phyloP scores from a whole-genome alignment of 2,113 vertebrate species.

The Vulpes lagopus region DNA sequence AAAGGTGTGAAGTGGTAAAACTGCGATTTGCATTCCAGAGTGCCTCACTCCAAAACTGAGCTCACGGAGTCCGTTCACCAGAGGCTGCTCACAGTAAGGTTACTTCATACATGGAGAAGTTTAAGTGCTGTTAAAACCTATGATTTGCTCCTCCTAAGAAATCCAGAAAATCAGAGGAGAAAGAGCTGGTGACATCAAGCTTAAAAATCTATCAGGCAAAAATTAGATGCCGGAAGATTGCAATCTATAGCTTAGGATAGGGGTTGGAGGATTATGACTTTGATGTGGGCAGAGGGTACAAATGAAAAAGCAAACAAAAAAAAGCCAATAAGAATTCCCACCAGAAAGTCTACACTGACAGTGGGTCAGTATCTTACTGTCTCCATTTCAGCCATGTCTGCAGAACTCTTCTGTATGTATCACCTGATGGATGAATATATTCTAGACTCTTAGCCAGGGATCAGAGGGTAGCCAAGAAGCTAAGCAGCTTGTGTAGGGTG shows the following conservation, averaged over 20 bases:
- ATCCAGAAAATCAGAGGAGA: neutral
- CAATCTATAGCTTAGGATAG: neutral
- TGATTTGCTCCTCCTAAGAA: neutral
- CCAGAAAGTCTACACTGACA: neutral
- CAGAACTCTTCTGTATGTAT: neutral
- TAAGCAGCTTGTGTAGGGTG: neutral
- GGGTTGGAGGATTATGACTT: neutral
- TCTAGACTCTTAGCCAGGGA: neutral
- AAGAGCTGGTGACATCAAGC: neutral
- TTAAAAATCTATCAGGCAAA: neutral
- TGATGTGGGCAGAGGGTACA: neutral
- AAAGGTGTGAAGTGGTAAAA: neutral
- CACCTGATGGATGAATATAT: neutral
- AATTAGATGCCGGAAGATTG: neutral
- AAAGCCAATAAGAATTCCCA: neutral
- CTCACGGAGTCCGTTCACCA: neutral
- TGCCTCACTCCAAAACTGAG: neutral
- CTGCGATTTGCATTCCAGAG: neutral
- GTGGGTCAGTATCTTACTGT: neutral
- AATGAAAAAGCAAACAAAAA: neutral
- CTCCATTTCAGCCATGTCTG: neutral
- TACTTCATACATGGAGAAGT: neutral
- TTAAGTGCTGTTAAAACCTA: neutral
- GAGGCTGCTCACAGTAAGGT: fast-evolving
- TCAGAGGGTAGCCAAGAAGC: neutral